Evolutionary conservation across 2,113 vertebrate species (phyloP).

Genomic region (Suricata suricatta): DNA sequence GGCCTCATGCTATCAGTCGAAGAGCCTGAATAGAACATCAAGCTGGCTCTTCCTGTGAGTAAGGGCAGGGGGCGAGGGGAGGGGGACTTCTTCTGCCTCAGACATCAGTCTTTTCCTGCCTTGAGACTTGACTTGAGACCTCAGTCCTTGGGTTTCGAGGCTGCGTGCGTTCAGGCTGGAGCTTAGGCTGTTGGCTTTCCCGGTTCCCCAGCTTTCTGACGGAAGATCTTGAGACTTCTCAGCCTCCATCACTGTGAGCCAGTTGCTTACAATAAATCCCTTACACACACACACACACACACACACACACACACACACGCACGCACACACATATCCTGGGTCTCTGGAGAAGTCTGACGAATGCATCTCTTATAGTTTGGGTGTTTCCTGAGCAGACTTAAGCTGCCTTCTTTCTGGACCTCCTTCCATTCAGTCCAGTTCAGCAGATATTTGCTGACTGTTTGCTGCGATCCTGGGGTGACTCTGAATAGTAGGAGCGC

Average conservation of each 20-base stretch:
- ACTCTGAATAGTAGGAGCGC: too few relatives aligned
- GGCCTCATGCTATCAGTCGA: neutral
- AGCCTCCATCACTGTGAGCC: neutral
- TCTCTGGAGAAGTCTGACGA: neutral
- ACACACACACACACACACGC: neutral
- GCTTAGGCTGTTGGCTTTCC: too few relatives aligned
- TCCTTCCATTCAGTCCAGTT: neutral
- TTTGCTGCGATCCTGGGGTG: rapidly evolving
- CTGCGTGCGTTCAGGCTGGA: neutral
- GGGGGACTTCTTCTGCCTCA: neutral
- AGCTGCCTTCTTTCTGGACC: neutral
- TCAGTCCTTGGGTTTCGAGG: neutral
- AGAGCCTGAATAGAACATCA: neutral
- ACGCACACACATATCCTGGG: neutral
- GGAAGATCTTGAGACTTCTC: neutral
- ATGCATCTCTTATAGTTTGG: neutral
- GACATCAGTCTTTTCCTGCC: neutral
- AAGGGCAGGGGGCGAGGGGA: too few relatives aligned
- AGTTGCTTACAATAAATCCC: too few relatives aligned
- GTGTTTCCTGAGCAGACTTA: neutral
- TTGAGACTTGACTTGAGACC: neutral
- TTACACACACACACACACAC: neutral
- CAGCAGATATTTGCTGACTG: rapidly evolving
- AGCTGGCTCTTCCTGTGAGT: neutral
- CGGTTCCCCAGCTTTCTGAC: neutral